Percentiles rank a stretch among this genome's conserved stretches.
phyloP scores from a whole-genome alignment of 2,113 vertebrate species.

The Sorex fumeus region DNA sequence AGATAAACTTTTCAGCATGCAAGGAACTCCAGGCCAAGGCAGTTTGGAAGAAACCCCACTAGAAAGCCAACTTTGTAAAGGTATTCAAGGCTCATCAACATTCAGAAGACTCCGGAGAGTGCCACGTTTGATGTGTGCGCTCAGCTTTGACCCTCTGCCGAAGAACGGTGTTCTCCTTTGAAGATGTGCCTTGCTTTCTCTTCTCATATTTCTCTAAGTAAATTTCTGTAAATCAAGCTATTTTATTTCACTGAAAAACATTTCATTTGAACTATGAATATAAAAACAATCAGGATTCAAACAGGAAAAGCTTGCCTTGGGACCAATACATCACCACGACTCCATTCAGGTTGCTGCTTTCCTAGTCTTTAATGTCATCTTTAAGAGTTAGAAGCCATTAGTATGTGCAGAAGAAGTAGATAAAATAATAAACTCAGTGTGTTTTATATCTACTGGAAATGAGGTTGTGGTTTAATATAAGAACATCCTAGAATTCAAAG shows the following conservation, averaged over 20 bases:
- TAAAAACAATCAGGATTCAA: slow-evolving; percentile 9
- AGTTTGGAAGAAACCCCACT: no score
- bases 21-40: no score
- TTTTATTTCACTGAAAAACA: background rate
- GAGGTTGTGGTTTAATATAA: slow-evolving; percentile 2
- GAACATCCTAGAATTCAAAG: background rate
- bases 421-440: background rate
- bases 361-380: background rate
- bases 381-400: slow-evolving; percentile 16
- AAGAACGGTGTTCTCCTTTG: no score
- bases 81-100: no score
- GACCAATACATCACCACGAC: background rate
- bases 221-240: no score
- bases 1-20: no score
- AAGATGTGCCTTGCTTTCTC: no score
- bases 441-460: slow-evolving; percentile 26
- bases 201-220: no score
- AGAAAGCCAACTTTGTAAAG: no score
- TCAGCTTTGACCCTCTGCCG: no score
- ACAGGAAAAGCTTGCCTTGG: background rate
- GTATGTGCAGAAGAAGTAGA: slow-evolving; percentile 1
- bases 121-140: no score
- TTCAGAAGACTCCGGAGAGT: no score
- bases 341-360: background rate
- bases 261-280: slow-evolving; percentile 1